Percentiles rank a stretch among this genome's conserved stretches.
Conservation (phyloP, 2,888 invertebrate genomes). For the Tipula helvola region DNA sequence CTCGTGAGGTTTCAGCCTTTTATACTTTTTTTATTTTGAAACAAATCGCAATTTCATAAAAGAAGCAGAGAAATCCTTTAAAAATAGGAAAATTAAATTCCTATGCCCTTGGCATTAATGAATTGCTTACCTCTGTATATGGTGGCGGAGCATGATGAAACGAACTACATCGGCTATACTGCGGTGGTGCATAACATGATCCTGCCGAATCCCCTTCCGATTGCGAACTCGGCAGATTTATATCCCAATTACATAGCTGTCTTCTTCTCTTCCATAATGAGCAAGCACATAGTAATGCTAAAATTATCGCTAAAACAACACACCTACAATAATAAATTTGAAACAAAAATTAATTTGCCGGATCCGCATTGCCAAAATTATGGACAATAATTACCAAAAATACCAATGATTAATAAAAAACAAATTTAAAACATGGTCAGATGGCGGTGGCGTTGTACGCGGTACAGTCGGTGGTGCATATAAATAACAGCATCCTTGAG, state of each 20-base stretch:
- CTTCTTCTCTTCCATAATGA: conserved; percentile 47
- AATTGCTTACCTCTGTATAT: conserved; percentile 57
- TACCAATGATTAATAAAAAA: conserved; percentile 59
- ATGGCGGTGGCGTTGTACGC: conserved; percentile 39
- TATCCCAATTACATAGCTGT: conserved; percentile 39
- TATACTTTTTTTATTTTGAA: too few species aligned
- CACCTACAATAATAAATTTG: conserved; percentile 36
- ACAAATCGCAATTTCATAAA: too few species aligned
- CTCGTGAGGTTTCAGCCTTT: too few species aligned
- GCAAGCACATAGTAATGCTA: conserved; percentile 57
- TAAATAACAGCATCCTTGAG: conserved; percentile 46
- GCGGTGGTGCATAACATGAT: conserved; percentile 70
- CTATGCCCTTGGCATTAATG: too few species aligned
- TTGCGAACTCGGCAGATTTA: conserved; percentile 39
- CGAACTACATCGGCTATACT: conserved; percentile 72
- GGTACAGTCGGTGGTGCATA: conserved; percentile 36
- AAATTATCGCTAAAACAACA: conserved; percentile 53
- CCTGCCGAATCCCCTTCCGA: conserved; percentile 70
- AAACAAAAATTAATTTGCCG: background rate
- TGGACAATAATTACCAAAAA: conserved; percentile 39
- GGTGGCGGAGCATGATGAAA: conserved; percentile 74
- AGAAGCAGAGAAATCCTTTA: too few species aligned
- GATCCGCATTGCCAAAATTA: background rate
- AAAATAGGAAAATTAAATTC: too few species aligned
- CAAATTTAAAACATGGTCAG: conserved; percentile 46